A percentile compares a stretch with the other conserved stretches of the same genome.
phyloP scores from a whole-genome alignment of 2,113 vertebrate species.

The Labeo rohita region DNA sequence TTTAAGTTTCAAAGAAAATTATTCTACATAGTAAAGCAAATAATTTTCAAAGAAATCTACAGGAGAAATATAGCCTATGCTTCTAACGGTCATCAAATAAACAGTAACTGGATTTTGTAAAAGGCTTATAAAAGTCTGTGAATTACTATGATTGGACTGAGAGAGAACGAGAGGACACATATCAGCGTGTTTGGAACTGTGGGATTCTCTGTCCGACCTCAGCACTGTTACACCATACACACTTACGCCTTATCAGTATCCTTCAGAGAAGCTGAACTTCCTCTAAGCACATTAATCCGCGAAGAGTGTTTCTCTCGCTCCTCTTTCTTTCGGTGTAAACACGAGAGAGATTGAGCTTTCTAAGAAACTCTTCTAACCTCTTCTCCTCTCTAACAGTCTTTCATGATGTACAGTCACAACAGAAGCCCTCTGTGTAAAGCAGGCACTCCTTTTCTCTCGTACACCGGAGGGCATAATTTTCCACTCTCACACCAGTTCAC shows the following conservation, averaged over 20 bases:
- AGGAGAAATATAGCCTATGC: not conserved
- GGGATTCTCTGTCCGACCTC: not conserved
- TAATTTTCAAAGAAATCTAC: not conserved
- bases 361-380: not conserved
- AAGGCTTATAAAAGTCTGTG: not conserved
- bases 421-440: not conserved
- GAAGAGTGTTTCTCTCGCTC: not conserved
- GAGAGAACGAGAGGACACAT: not conserved
- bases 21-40: not conserved
- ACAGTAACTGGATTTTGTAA: not conserved
- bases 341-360: not conserved
- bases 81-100: not conserved
- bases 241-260: not conserved
- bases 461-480: not conserved
- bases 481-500: conserved; percentile 17
- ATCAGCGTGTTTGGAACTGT: not conserved
- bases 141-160: conserved; percentile 7
- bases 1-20: not conserved
- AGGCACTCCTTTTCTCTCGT: not conserved
- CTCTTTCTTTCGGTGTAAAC: not conserved
- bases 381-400: not conserved
- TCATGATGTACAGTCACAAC: not conserved
- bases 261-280: conserved; percentile 13
- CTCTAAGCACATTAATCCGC: conserved; percentile 19
- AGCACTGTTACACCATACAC: not conserved